Evolutionary conservation across 2,113 vertebrate genomes (phyloP), one percentile per base, ranked within the genome.

Genomic region (Carassius auratus): DNA sequence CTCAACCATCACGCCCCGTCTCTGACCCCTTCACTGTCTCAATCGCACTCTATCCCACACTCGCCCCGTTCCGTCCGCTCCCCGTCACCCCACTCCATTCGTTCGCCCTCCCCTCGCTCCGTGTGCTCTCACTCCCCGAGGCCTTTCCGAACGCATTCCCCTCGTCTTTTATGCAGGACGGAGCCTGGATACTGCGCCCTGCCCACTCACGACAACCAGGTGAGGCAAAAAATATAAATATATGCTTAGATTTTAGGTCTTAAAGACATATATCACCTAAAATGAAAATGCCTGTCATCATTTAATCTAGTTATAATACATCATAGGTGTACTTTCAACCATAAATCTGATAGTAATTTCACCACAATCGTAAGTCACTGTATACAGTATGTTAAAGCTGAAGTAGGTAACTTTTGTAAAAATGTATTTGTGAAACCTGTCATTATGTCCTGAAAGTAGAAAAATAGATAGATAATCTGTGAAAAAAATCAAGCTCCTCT

Each of bases 201-300:
- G 83, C 94, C 95, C 36, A 92, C 90, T 69, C 90, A 94, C 0
- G 95, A 95, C 2, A 93, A 93, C 86, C 93, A 94, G 94, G 94
- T 94, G 89, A 83, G 87, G 2, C 0, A 59, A 0, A 59, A 59
- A 59, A 59, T 59, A 59, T 8, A 21, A 19, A 59, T 19, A 59
- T 59, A 57, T 8, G 15, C 4, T 7, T 13, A 10, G 61, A 30
- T 30, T 69, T 36, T 36, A 0, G 48, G 45, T 48, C 10, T 48
- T 48, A 48, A 2, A 48, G 10, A 48, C 2, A 48, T 19, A 8
- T 14, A 14, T 64, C 23, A 26, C 61, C 61, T 36, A 17, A 69
- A n/a, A 73, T 73, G 12, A 1, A 0, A 38, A 36, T 19, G 33
- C 9, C 30, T 68, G 30, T 42, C 19, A 42, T 42, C 10, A n/a